These are phyloP conservation scores for Trematocara zebra DNA, from an alignment of 2,113 vertebrate species.

Conservation along the genomic window DNA sequence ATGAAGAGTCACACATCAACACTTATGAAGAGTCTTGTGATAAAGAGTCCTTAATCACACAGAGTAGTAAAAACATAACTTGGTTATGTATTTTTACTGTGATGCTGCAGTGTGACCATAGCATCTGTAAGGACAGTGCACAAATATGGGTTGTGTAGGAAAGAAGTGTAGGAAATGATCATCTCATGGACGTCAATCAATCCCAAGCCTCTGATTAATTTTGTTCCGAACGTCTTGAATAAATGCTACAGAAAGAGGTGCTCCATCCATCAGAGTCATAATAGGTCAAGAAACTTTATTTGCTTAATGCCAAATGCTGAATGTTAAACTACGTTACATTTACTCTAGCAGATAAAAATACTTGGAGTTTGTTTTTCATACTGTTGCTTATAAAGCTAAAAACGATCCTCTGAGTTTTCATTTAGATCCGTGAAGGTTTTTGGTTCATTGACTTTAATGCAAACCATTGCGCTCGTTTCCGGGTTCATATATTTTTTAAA, in stretches of 20 bases:
- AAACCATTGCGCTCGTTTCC: background rate
- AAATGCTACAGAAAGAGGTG: background rate
- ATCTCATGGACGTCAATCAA: fast-evolving
- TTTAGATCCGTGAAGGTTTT: background rate
- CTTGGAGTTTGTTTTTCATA: background rate
- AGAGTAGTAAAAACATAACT: background rate
- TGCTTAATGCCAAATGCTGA: fast-evolving
- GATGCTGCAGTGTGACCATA: background rate
- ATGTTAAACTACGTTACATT: background rate
- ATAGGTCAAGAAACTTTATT: background rate
- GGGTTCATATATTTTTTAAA: background rate
- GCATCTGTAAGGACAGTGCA: background rate
- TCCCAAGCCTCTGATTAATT: background rate
- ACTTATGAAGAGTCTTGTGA: background rate
- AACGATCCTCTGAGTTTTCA: fast-evolving
- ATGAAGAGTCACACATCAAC: background rate
- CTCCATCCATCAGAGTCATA: background rate
- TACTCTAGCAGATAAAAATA: background rate
- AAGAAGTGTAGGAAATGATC: background rate
- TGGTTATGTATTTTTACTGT: background rate
- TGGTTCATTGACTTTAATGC: background rate
- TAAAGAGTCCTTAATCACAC: background rate
- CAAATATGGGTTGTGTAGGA: background rate
- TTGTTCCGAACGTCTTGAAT: fast-evolving
- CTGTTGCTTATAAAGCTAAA: background rate